A percentile compares a stretch with the other conserved stretches of the same genome.
These are phyloP conservation scores for Sylvilagus bachmani DNA, from an alignment of 2,113 vertebrate species.

Conservation along the genomic window DNA sequence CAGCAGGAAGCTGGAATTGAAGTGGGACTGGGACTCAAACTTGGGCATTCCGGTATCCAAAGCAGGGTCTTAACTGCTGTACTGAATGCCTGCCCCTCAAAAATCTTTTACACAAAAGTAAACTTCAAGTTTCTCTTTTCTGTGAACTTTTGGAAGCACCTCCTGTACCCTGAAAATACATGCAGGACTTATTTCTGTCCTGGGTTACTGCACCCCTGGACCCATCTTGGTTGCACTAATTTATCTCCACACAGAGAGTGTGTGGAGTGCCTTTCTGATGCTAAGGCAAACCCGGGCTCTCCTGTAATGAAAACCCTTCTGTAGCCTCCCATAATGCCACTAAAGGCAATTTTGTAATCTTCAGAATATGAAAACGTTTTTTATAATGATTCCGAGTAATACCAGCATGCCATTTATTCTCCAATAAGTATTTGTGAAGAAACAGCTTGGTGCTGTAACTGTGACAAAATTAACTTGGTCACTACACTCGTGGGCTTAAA, in stretches of 20 bases:
- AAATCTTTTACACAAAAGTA: too few species aligned
- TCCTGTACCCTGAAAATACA: background rate
- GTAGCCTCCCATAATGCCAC: background rate
- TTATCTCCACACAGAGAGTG: background rate
- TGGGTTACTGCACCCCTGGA: background rate
- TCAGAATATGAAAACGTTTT: background rate
- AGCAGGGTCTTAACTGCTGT: too few species aligned
- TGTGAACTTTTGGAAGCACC: too few species aligned
- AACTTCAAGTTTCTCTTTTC: too few species aligned
- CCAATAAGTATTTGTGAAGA: background rate
- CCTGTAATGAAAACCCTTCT: constrained; percentile 39
- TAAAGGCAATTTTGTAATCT: constrained; percentile 49
- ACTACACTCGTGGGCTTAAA: background rate
- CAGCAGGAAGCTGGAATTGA: too few species aligned
- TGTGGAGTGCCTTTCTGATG: background rate
- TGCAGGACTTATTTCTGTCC: background rate
- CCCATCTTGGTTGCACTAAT: background rate
- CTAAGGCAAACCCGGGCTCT: background rate
- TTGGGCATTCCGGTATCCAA: too few species aligned
- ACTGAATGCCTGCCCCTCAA: too few species aligned
- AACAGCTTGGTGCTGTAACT: background rate
- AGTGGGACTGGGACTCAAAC: too few species aligned
- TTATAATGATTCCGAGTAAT: constrained; percentile 9
- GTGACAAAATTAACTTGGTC: background rate
- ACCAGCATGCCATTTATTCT: background rate